A percentile compares a stretch with the other conserved stretches of the same genome.
These are phyloP conservation scores for Gasterosteus nipponicus DNA, from an alignment of 2,113 vertebrate species.

Conservation along the genomic window DNA sequence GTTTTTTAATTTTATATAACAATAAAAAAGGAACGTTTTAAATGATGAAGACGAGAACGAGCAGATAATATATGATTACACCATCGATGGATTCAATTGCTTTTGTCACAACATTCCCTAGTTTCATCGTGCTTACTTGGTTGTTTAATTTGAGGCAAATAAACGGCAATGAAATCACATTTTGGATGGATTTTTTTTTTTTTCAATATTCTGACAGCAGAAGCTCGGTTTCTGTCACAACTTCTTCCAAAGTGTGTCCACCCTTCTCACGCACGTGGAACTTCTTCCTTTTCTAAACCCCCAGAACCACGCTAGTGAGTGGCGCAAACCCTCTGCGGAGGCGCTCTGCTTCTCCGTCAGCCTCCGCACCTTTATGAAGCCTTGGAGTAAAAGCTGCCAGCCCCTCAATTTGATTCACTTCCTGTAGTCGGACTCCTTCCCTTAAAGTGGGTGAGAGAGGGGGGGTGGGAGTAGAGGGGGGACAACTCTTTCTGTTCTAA, in stretches of 20 bases:
- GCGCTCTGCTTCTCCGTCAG: conserved; percentile 51
- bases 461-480: not conserved
- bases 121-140: not conserved
- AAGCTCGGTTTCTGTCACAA: conserved; percentile 53
- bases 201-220: conserved; percentile 1
- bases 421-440: conserved; percentile 77
- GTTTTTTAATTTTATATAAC: not conserved
- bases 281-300: conserved; percentile 49
- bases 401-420: conserved; percentile 79
- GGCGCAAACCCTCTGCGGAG: conserved; percentile 63
- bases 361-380: conserved; percentile 53
- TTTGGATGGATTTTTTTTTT: not conserved
- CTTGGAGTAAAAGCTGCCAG: conserved; percentile 73
- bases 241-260: conserved; percentile 62
- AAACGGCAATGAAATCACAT: conserved; percentile 35
- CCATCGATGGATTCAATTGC: not conserved
- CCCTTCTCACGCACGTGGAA: conserved; percentile 66
- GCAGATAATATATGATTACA: not conserved
- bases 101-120: not conserved
- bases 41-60: not conserved
- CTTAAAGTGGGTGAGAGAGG: conserved; percentile 56
- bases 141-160: conserved; percentile 20
- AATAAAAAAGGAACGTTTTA: not conserved
- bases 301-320: conserved; percentile 62
- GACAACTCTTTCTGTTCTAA: conserved; percentile 41